Conservation (phyloP, 2,888 invertebrate genomes). For the Lottia gigantea region DNA sequence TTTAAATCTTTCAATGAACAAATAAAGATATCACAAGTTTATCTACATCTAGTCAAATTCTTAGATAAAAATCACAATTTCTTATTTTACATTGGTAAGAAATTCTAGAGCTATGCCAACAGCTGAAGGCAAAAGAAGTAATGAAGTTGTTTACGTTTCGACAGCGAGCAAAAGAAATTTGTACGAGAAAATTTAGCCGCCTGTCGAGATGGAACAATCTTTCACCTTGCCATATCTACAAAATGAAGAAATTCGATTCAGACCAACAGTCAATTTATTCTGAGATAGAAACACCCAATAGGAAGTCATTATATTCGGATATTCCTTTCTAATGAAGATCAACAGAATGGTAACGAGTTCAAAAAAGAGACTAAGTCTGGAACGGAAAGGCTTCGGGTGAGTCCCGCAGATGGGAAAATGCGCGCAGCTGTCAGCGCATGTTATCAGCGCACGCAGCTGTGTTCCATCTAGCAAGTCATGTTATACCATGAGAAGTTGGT, state of each 20-base stretch:
- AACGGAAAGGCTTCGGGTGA: slow-evolving; percentile 21
- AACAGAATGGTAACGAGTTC: slow-evolving; percentile 16
- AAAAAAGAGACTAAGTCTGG: slow-evolving; percentile 1
- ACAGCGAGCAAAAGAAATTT: slow-evolving; percentile 2
- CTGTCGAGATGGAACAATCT: slow-evolving; percentile 5
- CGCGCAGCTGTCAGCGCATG: slow-evolving; percentile 34
- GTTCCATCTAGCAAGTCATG: slow-evolving; percentile 20
- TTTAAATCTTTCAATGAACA: neutral
- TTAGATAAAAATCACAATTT: slow-evolving; percentile 3
- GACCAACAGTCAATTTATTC: slow-evolving; percentile 17
- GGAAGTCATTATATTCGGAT: slow-evolving; percentile 24
- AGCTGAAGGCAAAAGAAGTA: neutral
- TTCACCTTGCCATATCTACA: slow-evolving; percentile 1
- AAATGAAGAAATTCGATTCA: no score
- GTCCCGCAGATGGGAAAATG: slow-evolving; percentile 20
- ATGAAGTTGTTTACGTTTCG: slow-evolving; percentile 8
- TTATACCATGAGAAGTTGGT: slow-evolving; percentile 9
- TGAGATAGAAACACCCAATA: slow-evolving; percentile 17
- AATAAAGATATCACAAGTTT: slow-evolving; percentile 6
- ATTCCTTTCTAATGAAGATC: slow-evolving; percentile 21
- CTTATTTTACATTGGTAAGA: slow-evolving; percentile 1
- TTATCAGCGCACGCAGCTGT: slow-evolving; percentile 34
- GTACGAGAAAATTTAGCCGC: slow-evolving; percentile 5
- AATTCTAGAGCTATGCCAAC: slow-evolving; percentile 7
- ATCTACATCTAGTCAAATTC: neutral